phyloP scores from a whole-genome alignment of 2,797 vertebrate species.

The Pseudochaenichthys georgianus region DNA sequence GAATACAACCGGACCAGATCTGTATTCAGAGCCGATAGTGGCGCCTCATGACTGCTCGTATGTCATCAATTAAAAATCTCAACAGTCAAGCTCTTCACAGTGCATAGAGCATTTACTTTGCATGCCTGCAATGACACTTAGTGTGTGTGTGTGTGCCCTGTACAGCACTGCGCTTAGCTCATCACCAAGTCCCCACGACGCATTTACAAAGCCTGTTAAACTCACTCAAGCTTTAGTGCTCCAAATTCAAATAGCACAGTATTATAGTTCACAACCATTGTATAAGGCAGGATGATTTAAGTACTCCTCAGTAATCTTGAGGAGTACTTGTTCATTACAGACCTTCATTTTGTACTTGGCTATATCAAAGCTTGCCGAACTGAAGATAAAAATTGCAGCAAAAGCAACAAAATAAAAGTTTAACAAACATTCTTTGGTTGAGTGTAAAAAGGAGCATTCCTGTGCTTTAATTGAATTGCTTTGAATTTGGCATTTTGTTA shows the following conservation, averaged over 20 bases:
- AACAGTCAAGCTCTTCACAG: slow-evolving; percentile 64
- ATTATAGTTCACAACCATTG: slow-evolving; percentile 88
- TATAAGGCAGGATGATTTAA: slow-evolving; percentile 80
- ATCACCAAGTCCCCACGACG: slow-evolving; percentile 55
- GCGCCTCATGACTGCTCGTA: slow-evolving; percentile 33
- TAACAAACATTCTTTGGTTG: slow-evolving; percentile 85
- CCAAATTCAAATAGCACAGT: slow-evolving; percentile 84
- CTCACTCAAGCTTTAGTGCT: slow-evolving; percentile 63
- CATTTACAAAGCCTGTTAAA: slow-evolving; percentile 72
- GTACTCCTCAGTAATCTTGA: slow-evolving; percentile 45
- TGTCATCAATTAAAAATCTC: slow-evolving; percentile 39
- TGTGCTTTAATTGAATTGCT: slow-evolving; percentile 82
- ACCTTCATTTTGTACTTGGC: slow-evolving; percentile 55
- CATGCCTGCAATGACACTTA: slow-evolving; percentile 63
- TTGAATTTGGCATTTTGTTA: slow-evolving; percentile 70
- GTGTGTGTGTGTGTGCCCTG: slow-evolving; percentile 54
- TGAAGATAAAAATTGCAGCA: slow-evolving; percentile 44
- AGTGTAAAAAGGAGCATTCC: slow-evolving; percentile 82
- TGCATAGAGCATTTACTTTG: slow-evolving; percentile 71
- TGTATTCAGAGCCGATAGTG: slow-evolving; percentile 29
- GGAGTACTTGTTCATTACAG: slow-evolving; percentile 56
- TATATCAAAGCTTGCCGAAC: slow-evolving; percentile 68
- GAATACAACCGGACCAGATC: slow-evolving; percentile 26
- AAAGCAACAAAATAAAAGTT: slow-evolving; percentile 58
- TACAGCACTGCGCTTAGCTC: slow-evolving; percentile 55